Evolutionary conservation across 2,888 invertebrate species (phyloP).

Genomic region (Mythimna loreyi): DNA sequence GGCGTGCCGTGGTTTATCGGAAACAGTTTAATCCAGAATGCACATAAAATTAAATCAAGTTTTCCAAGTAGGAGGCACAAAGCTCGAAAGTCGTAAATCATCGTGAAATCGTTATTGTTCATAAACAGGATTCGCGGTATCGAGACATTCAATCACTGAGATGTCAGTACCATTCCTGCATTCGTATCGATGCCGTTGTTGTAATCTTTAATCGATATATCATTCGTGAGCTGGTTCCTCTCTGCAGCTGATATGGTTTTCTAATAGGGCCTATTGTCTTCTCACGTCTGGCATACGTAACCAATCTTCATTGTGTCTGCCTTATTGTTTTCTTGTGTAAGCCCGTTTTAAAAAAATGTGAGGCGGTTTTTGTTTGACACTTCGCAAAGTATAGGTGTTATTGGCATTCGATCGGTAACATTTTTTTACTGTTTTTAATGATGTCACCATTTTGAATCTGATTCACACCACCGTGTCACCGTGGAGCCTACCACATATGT

Average conservation of each 20-base stretch:
- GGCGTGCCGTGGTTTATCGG: slow-evolving; percentile 41
- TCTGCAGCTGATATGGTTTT: slow-evolving; percentile 75
- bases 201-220: slow-evolving; percentile 67
- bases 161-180: slow-evolving; percentile 69
- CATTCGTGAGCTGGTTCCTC: slow-evolving; percentile 64
- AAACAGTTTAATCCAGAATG: slow-evolving; percentile 45
- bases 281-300: slow-evolving; percentile 66
- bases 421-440: slow-evolving; percentile 2
- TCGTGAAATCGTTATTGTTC: slow-evolving; percentile 55
- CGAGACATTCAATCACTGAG: slow-evolving; percentile 72
- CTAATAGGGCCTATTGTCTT: slow-evolving; percentile 71
- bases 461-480: background rate
- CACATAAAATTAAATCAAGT: slow-evolving; percentile 55
- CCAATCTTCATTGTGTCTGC: slow-evolving; percentile 67
- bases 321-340: slow-evolving; percentile 69
- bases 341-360: slow-evolving; percentile 45
- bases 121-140: slow-evolving; percentile 53
- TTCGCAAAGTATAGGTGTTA: slow-evolving; percentile 20
- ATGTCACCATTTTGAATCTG: slow-evolving; percentile 2
- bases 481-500: background rate
- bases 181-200: slow-evolving; percentile 65
- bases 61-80: slow-evolving; percentile 28
- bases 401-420: slow-evolving; percentile 38
- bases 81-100: slow-evolving; percentile 46
- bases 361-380: slow-evolving; percentile 42